Evolutionary conservation across 2,113 vertebrate species (phyloP), one percentile per base, ranked within the genome.

Genomic region (Callionymus lyra): DNA sequence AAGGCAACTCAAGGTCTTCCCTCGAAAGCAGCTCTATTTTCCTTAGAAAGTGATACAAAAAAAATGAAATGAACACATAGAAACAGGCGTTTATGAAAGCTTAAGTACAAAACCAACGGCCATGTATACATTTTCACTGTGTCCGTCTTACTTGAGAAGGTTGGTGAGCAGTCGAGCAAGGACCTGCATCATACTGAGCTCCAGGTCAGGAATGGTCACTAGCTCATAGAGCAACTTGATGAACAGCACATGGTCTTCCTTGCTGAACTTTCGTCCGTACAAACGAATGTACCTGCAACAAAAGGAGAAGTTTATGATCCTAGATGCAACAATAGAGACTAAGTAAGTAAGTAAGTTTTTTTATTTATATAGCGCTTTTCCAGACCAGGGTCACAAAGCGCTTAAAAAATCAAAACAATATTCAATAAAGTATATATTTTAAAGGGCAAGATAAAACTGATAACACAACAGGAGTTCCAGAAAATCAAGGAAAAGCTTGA

Each of bases 151-250:
- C 94, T 98, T 97, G 41, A 97, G 82, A 51, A 97, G 84, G 72
- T 87, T 97, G 77, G 96, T 91, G 63, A 98, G 85, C 52, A 98
- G 90, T 40, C 92, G 91, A 41, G 92, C 88, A 70, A 97, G 93
- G 50, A 92, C 90, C 70, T 95, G 94, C 92, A 97, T 94, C 91
- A 97, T 95, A 78, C 93, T 97, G 82, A 94, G 93, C 81, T 98
- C 94, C 78, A 98, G 83, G 66, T 83, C 89, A 32, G 91, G 89
- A 70, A 97, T 90, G 3, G 89, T 93, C 69, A 97, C 90, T 83
- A 98, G 82, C 81, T 97, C 93, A 0, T 94, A 98, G 19, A 98
- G 67, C 56, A 97, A 72, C 65, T 94, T 97, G 81, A 97, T 87
- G 55, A 98, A 98, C 58, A 96, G 86, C 60, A 97, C 91, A 55